Conservation (phyloP, 2,797 vertebrate genomes). For the Gadopsis marmoratus region DNA sequence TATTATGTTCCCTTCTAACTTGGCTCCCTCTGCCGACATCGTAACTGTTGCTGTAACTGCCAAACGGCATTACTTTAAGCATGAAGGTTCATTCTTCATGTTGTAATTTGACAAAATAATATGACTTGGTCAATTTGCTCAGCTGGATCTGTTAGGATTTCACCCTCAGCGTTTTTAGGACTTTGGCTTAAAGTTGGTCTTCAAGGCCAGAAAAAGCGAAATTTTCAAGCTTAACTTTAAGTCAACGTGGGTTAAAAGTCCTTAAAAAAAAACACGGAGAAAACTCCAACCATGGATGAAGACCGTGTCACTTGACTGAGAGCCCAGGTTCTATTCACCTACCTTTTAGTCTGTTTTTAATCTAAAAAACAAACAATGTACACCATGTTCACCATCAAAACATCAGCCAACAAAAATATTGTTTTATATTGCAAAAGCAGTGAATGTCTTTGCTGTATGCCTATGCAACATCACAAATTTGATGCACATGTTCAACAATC, state of each 20-base stretch:
- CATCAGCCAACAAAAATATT: background rate
- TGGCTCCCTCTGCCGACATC: constrained; percentile 46
- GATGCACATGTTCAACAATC: background rate
- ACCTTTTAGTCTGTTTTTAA: background rate
- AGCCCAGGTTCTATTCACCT: too few relatives aligned
- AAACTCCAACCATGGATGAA: background rate
- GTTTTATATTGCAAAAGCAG: background rate
- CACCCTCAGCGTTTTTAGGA: background rate
- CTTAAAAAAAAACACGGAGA: too few relatives aligned
- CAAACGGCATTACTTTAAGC: background rate
- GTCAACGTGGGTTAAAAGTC: background rate
- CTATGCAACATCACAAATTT: too few relatives aligned
- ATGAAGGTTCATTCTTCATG: background rate
- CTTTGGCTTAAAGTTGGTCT: background rate
- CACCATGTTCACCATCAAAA: background rate
- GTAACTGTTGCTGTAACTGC: constrained; percentile 1
- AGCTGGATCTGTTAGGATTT: background rate
- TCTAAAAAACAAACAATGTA: background rate
- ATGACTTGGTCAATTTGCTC: background rate
- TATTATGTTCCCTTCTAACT: constrained; percentile 20
- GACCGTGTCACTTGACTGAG: background rate
- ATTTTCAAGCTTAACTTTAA: background rate
- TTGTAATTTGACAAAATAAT: background rate
- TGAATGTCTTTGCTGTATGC: background rate
- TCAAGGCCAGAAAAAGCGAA: background rate